phyloP scores from a whole-genome alignment of 2,113 vertebrate species.

The Hemiprocne comata region DNA sequence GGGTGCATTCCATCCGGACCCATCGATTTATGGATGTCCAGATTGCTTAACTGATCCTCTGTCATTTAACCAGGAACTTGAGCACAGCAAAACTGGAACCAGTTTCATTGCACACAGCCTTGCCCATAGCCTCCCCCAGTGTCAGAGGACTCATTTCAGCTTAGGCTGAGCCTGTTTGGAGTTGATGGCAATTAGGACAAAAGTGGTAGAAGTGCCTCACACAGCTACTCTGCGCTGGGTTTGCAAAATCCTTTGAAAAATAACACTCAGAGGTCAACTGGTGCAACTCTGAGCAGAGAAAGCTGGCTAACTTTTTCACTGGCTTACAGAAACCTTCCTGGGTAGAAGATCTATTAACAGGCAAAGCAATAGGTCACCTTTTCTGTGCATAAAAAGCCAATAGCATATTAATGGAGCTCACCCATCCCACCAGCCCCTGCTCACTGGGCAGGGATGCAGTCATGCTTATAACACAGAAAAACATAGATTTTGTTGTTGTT shows the following conservation, averaged over 20 bases:
- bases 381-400: not conserved
- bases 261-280: not conserved
- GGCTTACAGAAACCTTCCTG: not conserved
- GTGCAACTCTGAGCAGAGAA: not conserved
- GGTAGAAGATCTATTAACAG: not conserved
- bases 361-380: constrained; percentile 24
- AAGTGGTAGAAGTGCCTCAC: not conserved
- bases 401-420: not conserved
- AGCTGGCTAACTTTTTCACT: not conserved
- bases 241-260: constrained; percentile 1
- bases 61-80: not conserved
- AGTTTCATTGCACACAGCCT: not conserved
- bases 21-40: too few species aligned
- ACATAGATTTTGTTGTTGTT: not conserved
- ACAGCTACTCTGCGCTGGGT: not conserved
- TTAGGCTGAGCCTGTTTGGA: not conserved
- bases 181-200: not conserved
- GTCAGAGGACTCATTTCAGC: not conserved
- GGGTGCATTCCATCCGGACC: too few species aligned
- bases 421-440: not conserved
- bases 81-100: not conserved
- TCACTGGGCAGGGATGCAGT: not conserved
- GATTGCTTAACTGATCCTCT: too few species aligned
- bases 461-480: not conserved
- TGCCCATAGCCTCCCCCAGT: not conserved